Evolutionary conservation across 2,888 invertebrate genomes (phyloP).

Genomic region (Teinopalpus imperialis): DNA sequence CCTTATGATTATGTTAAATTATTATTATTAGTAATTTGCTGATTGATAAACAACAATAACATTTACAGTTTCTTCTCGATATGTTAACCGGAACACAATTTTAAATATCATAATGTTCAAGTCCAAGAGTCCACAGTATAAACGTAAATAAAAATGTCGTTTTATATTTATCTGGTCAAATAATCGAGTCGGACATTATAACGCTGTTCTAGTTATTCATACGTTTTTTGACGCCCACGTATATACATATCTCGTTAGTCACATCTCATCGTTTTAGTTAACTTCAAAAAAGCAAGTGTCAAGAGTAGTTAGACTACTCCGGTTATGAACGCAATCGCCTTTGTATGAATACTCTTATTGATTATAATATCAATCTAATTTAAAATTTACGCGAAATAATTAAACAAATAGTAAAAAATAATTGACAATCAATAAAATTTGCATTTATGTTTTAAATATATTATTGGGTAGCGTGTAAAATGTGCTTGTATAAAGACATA

Average conservation of each 20-base stretch:
- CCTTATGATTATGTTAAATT: slow-evolving; percentile 19
- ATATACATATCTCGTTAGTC: slow-evolving; percentile 39
- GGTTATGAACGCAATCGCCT: slow-evolving; percentile 51
- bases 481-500: too few relatives aligned
- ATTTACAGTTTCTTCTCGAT: slow-evolving; percentile 18
- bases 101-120: slow-evolving; percentile 20
- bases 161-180: slow-evolving; percentile 21
- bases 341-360: slow-evolving; percentile 57
- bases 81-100: slow-evolving; percentile 13
- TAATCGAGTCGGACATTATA: slow-evolving; percentile 25
- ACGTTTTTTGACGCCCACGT: slow-evolving; percentile 35
- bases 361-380: slow-evolving; percentile 72
- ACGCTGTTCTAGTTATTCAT: slow-evolving; percentile 27
- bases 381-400: slow-evolving; percentile 40
- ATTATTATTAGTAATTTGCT: slow-evolving; percentile 1
- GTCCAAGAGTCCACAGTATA: slow-evolving; percentile 9
- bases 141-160: slow-evolving; percentile 7
- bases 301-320: slow-evolving; percentile 51
- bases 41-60: slow-evolving; percentile 24
- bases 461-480: too few relatives aligned
- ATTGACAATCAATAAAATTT: too few relatives aligned
- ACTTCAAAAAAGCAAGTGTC: slow-evolving; percentile 60
- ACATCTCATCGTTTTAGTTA: slow-evolving; percentile 50
- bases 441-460: too few relatives aligned
- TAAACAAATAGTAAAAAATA: slow-evolving; percentile 44